Evolutionary conservation across 2,888 invertebrate genomes (phyloP).

Genomic region (Pheosia gnoma): DNA sequence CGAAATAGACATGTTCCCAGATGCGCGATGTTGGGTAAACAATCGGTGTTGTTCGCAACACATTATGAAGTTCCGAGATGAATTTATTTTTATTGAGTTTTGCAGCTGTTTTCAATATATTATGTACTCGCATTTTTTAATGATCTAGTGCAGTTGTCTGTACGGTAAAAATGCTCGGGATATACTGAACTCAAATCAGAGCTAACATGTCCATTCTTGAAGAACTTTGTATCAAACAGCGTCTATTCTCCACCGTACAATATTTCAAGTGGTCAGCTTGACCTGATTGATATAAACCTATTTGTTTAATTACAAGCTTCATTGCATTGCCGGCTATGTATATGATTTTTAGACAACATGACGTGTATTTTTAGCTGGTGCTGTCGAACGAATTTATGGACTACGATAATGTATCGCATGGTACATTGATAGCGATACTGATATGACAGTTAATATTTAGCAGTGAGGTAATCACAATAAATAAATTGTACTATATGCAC

Average conservation of each 20-base stretch:
- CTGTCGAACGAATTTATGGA: background rate
- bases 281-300: no score
- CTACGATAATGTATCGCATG: background rate
- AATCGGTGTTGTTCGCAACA: conserved; percentile 20
- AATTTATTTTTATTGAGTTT: background rate
- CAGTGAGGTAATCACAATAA: background rate
- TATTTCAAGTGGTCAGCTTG: no score
- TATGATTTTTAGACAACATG: background rate
- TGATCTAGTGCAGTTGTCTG: background rate
- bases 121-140: background rate
- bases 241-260: no score
- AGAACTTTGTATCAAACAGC: no score
- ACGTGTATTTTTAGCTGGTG: background rate
- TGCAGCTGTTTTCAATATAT: background rate
- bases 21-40: conserved; percentile 35
- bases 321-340: background rate
- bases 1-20: conserved; percentile 27
- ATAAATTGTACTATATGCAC: background rate
- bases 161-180: background rate
- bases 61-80: background rate
- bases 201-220: no score
- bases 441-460: background rate
- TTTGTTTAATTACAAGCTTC: no score
- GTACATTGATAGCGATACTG: background rate
- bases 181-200: no score